Base-by-base conservation (phyloP, 2,888 invertebrate genomes). In the Kryphioiulus occultus region DNA sequence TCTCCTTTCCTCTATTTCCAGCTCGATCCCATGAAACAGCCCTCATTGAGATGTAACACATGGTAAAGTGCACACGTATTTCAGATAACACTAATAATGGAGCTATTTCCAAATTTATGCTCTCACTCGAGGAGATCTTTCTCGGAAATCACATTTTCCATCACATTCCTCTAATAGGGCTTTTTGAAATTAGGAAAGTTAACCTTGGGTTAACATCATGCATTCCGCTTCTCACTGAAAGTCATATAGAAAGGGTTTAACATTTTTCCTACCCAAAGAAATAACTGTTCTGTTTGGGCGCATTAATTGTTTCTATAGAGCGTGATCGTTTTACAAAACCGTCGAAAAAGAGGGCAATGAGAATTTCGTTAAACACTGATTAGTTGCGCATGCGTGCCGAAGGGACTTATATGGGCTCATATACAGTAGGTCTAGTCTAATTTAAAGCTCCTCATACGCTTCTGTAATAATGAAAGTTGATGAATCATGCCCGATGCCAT, bases 81-180 rank as follows among this genome's bases (percentile, higher is more conserved):
- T 68, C 68, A 68, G 68, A 68, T 68, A 68, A 68, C 68, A 68
- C 26, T 68, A 26, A 26, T 68, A 68, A 68, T 68, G 68, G 68
- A 68, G 26, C 26, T n/a, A 68, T 68, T 68, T 68, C 68, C 68
- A 68, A 68, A 68, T 68, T 22, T 68, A 68, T 68, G 68, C 68
- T 68, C 68, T 9, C 7, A 68, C 26, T n/a, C 26, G 26, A n/a
- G 1, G 68, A 26, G 68, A 68, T 68, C 68, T 68, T 68, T 7
- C 68, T 68, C 19, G 68, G 68, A 68, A 68, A 68, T 26, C 22
- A 26, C 68, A 68, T 68, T 68, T 68, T 26, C 68, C 68, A 26
- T 0, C 68, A 26, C 3, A 68, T 26, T 26, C 68, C 12, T 26
- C 10, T 68, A 68, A 68, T 68, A 12, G 26, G 22, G 68, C 26